phyloP scores from a whole-genome alignment of 23 tunicate genomes.

The Styela plicata region DNA sequence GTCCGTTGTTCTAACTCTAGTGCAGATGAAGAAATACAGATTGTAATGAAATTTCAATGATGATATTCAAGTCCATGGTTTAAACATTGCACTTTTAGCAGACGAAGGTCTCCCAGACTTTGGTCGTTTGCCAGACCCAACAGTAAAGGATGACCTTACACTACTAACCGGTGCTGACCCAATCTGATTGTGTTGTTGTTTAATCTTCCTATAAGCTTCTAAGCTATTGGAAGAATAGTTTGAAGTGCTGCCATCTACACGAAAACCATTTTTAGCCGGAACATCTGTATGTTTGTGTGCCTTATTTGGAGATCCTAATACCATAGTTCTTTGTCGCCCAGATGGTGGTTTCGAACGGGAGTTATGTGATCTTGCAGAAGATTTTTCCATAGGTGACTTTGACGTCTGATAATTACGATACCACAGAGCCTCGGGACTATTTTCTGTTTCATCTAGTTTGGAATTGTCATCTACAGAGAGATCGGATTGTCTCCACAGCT shows the following conservation, averaged over 20 bases:
- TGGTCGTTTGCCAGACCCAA: constrained; percentile 75
- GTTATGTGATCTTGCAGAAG: neutral
- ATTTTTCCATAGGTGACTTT: no score
- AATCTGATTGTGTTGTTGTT: neutral
- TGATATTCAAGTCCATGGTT: constrained; percentile 79
- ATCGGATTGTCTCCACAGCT: constrained; percentile 39
- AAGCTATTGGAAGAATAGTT: constrained; percentile 8
- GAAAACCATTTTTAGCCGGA: constrained; percentile 7
- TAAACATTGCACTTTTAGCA: constrained; percentile 67
- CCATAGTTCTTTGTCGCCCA: neutral
- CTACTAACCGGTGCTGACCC: constrained; percentile 21
- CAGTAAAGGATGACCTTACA: constrained; percentile 50
- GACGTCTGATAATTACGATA: neutral
- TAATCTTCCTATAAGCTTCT: constrained; percentile 26
- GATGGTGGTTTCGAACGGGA: neutral
- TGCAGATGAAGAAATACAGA: no score
- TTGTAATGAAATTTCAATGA: no score
- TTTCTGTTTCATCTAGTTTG: neutral
- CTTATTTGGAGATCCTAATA: neutral
- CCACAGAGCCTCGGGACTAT: neutral
- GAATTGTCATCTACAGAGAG: neutral
- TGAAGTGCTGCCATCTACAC: neutral
- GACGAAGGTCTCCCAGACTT: constrained; percentile 54
- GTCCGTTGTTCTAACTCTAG: no score
- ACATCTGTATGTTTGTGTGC: constrained; percentile 32